Conservation (phyloP, 2,113 vertebrate genomes). For the Petroica traversi region DNA sequence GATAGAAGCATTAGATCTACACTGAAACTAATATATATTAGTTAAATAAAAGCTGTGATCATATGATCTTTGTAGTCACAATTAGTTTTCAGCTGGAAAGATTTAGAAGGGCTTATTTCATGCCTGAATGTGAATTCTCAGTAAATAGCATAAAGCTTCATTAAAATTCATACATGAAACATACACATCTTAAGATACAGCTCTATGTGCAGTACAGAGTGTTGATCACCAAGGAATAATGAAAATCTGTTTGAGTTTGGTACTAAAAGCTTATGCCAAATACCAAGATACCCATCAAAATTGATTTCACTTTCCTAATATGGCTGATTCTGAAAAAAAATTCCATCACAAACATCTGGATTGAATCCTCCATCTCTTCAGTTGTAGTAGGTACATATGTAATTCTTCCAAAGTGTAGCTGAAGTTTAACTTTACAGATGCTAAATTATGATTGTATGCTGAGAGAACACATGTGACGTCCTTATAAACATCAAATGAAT, state of each 20-base stretch:
- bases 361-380: not conserved
- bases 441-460: slow-evolving; percentile 22
- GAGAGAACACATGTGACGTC: not conserved
- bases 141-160: not conserved
- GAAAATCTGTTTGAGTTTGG: not conserved
- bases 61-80: not conserved
- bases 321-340: not conserved
- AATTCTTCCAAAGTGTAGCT: not conserved
- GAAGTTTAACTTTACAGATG: slow-evolving; percentile 16
- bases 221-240: not conserved
- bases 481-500: slow-evolving; percentile 33
- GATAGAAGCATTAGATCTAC: not conserved
- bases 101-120: not conserved
- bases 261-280: not conserved
- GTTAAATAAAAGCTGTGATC: not conserved
- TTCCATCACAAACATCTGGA: not conserved
- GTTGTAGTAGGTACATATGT: not conserved
- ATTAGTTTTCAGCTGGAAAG: not conserved
- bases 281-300: not conserved
- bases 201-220: not conserved
- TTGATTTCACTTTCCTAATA: not conserved
- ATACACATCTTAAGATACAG: not conserved
- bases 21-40: not conserved
- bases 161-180: not conserved
- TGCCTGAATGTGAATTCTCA: not conserved